phyloP scores from a whole-genome alignment of 2,888 invertebrate genomes.

The Caenorhabditis macrosperma region DNA sequence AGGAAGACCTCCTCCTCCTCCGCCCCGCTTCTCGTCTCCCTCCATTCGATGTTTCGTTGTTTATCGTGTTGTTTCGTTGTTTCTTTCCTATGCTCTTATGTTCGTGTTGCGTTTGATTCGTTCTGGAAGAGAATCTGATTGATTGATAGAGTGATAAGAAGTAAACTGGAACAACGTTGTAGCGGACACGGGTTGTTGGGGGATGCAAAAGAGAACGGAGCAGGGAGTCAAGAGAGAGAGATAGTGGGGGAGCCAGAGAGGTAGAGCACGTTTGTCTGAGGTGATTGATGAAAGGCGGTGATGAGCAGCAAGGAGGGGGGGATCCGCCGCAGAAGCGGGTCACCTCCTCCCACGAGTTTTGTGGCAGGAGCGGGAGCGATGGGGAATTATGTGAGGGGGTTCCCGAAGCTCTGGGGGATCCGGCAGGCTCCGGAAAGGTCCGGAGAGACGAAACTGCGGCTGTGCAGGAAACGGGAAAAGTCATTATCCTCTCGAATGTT shows the following conservation, averaged over 20 bases:
- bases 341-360: slow-evolving; percentile 49
- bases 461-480: too few relatives aligned
- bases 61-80: slow-evolving; percentile 20
- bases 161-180: background rate
- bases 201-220: slow-evolving; percentile 6
- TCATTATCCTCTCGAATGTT: too few relatives aligned
- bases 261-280: slow-evolving; percentile 46
- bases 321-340: slow-evolving; percentile 40
- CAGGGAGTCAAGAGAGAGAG: background rate
- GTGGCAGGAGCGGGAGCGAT: background rate
- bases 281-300: slow-evolving; percentile 50
- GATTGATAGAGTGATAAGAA: slow-evolving; percentile 8
- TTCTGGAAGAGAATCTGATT: slow-evolving; percentile 3
- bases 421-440: background rate
- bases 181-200: background rate
- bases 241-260: slow-evolving; percentile 16
- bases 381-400: background rate
- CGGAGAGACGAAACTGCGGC: too few relatives aligned
- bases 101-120: slow-evolving; percentile 14
- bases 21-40: slow-evolving; percentile 52
- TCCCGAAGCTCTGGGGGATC: background rate
- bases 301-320: slow-evolving; percentile 38
- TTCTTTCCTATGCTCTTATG: slow-evolving; percentile 8
- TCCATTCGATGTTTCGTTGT: slow-evolving; percentile 28
- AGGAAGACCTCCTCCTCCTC: slow-evolving; percentile 33